phyloP scores from a whole-genome alignment of 2,888 invertebrate genomes.

The Drosophila demipolita region DNA sequence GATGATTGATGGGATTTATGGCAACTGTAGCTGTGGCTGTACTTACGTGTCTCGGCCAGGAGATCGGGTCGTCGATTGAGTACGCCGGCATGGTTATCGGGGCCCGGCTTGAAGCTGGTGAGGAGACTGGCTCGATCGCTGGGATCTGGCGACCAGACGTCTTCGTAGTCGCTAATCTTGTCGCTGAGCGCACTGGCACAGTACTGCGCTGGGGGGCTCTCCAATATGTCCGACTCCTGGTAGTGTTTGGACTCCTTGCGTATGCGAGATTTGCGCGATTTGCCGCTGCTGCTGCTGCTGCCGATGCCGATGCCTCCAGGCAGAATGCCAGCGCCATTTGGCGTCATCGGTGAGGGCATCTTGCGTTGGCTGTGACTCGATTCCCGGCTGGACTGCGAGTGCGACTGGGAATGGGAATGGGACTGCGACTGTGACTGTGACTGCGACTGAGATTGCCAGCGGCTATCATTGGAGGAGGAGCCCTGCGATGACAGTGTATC shows the following conservation, averaged over 20 bases:
- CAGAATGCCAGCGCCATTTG: constrained; percentile 83
- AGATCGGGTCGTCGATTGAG: constrained; percentile 86
- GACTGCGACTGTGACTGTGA: constrained; percentile 39
- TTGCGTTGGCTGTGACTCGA: constrained; percentile 86
- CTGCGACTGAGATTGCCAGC: constrained; percentile 85
- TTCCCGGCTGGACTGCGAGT: constrained; percentile 86
- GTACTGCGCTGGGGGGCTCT: constrained; percentile 93
- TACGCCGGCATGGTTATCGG: constrained; percentile 66
- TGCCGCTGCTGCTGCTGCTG: constrained; percentile 76
- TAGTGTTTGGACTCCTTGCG: constrained; percentile 89
- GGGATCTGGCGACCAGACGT: constrained; percentile 93
- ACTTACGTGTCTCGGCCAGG: constrained; percentile 87
- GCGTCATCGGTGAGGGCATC: constrained; percentile 84
- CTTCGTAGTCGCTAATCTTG: constrained; percentile 97
- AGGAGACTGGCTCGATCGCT: constrained; percentile 86
- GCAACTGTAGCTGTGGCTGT: no score
- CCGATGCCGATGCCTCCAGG: constrained; percentile 48
- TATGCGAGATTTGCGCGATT: constrained; percentile 85
- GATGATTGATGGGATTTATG: no score
- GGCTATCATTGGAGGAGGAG: constrained; percentile 84
- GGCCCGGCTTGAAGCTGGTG: constrained; percentile 83
- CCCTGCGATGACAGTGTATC: constrained; percentile 89
- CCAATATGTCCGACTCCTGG: constrained; percentile 93
- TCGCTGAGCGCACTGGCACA: constrained; percentile 95
- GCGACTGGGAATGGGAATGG: constrained; percentile 27